Conservation (phyloP, 2,888 invertebrate genomes). For the Pasiphila rectangulata region DNA sequence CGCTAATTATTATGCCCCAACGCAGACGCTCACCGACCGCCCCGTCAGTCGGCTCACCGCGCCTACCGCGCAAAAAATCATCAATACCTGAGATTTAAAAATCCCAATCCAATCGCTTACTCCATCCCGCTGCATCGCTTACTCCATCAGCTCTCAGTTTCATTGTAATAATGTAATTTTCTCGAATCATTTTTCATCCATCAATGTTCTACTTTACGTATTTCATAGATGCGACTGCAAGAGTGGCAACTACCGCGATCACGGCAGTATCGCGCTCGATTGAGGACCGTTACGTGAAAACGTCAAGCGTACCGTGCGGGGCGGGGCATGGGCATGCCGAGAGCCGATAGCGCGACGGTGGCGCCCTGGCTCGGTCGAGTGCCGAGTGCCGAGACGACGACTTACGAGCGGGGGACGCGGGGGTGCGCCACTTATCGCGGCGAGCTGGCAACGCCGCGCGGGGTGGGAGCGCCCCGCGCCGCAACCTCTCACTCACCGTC, state of each 20-base stretch:
- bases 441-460: conserved; percentile 80
- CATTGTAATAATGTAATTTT: conserved; percentile 28
- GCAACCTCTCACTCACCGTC: conserved; percentile 83
- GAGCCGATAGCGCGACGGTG: conserved; percentile 70
- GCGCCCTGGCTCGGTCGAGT: conserved; percentile 72
- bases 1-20: conserved; percentile 77
- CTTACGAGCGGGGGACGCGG: conserved; percentile 73
- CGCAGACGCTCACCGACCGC: conserved; percentile 65
- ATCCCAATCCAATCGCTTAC: conserved; percentile 26
- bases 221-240: conserved; percentile 50
- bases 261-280: conserved; percentile 79
- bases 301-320: conserved; percentile 53
- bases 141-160: conserved; percentile 27
- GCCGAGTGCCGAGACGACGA: conserved; percentile 74
- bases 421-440: conserved; percentile 80
- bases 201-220: conserved; percentile 48
- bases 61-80: conserved; percentile 60
- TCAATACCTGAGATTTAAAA: conserved; percentile 53
- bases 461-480: conserved; percentile 78
- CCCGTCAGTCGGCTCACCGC: conserved; percentile 46
- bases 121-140: conserved; percentile 12
- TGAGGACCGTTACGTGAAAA: conserved; percentile 81
- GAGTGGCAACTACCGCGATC: conserved; percentile 65
- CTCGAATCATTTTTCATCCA: conserved; percentile 33
- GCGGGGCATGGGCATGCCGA: conserved; percentile 20